Base-by-base conservation (phyloP, 2,888 invertebrate genomes). In the Rhodophaea formosa region DNA sequence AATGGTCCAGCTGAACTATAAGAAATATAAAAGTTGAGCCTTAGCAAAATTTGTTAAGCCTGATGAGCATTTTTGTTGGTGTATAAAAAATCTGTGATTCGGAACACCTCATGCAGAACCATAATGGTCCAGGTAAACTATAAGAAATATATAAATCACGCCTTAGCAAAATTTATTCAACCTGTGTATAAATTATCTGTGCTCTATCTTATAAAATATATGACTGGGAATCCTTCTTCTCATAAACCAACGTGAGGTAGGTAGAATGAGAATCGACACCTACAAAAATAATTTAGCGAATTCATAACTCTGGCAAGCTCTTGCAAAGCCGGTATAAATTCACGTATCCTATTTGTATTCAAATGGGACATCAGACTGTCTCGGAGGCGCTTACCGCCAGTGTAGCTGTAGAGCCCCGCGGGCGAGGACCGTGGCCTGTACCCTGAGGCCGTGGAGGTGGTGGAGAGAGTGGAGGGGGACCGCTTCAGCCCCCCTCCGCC, bases 371-470 rank as follows among this genome's bases (percentile, higher is more conserved):
- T 45, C 7, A 46, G 39, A 46, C 3, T 17, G 17, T 46, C 17
- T 17, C 46, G 51, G 29, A 8, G 23, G 6, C 14, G 69, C 79
- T 67, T 59, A 87, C 87, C 85, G 82, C 94, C 94, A 66, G 95
- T 95, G 73, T 95, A 96, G 68, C 95, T 95, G 76, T 94, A 93
- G 60, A 96, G 90, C n/a, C 96, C 96, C 10, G 95, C 95, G 5
- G 96, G 96, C 62, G 95, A 95, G 53, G 96, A 96, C 66, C 95
- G 90, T 1, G 96, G 96, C 65, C 96, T 87, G 70, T 93, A 91
- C 49, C 90, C 86, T 1, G 91, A 91, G 1, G 79, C 80, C 1
- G 87, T 87, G 44, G 91, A 92, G 45, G 84, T 77, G 1, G 92
- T 92, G 53, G 91, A 90, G n/a, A 88, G 75, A 5, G 86, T 88